Conservation (phyloP, 2,888 invertebrate genomes). For the Meganola albula region DNA sequence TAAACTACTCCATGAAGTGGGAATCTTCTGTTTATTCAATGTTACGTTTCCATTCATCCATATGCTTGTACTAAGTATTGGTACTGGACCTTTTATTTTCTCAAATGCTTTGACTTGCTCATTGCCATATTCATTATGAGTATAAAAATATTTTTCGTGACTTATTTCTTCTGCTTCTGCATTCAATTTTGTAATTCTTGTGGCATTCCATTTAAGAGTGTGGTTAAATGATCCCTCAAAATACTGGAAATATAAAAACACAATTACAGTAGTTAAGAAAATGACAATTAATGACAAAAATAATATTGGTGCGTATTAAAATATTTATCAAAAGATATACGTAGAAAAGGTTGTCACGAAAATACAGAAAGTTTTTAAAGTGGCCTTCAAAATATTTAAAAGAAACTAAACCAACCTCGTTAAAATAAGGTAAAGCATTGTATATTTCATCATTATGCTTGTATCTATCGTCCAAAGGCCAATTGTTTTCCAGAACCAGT, state of each 20-base stretch:
- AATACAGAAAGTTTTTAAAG: too few relatives aligned
- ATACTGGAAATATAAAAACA: slow-evolving; percentile 34
- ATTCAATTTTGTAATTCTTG: slow-evolving; percentile 20
- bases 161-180: neutral
- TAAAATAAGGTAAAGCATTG: slow-evolving; percentile 67
- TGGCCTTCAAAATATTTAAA: too few relatives aligned
- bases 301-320: neutral
- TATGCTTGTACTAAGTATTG: slow-evolving; percentile 47
- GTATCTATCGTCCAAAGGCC: slow-evolving; percentile 66
- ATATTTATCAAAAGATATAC: neutral
- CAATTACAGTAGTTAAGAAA: neutral
- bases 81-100: slow-evolving; percentile 31
- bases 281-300: neutral
- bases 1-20: slow-evolving; percentile 78
- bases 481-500: slow-evolving; percentile 72
- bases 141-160: slow-evolving; percentile 47
- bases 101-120: slow-evolving; percentile 49
- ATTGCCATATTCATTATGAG: slow-evolving; percentile 79
- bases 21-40: slow-evolving; percentile 69
- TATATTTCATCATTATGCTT: slow-evolving; percentile 48
- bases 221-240: slow-evolving; percentile 61
- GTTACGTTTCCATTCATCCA: slow-evolving; percentile 49
- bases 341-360: too few relatives aligned
- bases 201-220: slow-evolving; percentile 74
- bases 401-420: slow-evolving; percentile 54